Conservation (phyloP, 2,113 vertebrate species). For the Tupaia chinensis region DNA sequence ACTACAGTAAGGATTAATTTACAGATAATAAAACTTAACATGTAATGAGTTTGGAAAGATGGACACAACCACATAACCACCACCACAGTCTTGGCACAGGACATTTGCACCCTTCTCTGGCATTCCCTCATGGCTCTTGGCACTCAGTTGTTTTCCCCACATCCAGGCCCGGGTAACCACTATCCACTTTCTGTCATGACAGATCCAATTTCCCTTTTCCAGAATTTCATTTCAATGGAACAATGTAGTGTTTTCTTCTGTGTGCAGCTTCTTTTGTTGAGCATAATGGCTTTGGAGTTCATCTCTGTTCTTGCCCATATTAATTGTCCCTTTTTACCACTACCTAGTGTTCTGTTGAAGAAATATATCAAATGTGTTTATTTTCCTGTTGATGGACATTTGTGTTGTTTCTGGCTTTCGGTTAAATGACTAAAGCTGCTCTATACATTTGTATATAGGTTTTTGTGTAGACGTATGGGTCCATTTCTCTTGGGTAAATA, state of each 20-base stretch:
- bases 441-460: not conserved
- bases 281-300: not conserved
- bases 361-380: not conserved
- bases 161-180: not conserved
- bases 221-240: not conserved
- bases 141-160: not conserved
- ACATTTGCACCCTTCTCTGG: not conserved
- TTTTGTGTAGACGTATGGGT: not conserved
- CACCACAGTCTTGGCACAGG: too few species aligned
- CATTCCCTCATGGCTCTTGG: not conserved
- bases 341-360: not conserved
- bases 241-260: not conserved
- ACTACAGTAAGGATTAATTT: not conserved
- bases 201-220: not conserved
- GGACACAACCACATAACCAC: not conserved
- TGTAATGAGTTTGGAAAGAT: not conserved
- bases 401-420: not conserved
- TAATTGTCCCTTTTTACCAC: not conserved
- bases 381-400: not conserved
- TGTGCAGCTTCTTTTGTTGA: not conserved
- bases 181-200: not conserved
- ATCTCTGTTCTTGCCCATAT: not conserved
- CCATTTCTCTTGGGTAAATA: not conserved
- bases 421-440: not conserved
- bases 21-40: not conserved